Evolutionary conservation across 2,888 invertebrate species (phyloP), one percentile per base, ranked within the genome.

Genomic region (Acronicta alni): DNA sequence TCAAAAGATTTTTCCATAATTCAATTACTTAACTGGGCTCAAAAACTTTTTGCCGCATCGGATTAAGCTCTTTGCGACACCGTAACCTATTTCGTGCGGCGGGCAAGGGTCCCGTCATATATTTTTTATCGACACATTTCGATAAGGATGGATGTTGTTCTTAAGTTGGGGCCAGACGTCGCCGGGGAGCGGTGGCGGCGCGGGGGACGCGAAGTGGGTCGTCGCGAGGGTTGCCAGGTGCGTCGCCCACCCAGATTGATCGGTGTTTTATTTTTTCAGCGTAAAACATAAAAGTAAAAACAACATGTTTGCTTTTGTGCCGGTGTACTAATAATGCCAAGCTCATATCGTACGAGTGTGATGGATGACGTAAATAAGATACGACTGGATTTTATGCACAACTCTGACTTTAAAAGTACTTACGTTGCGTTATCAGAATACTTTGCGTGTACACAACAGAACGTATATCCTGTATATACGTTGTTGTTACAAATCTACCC

Each of bases 121-220:
- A 76, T 80, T 80, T 82, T 82, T 76, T 82, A 82, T 79, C 69
- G 77, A 74, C 71, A 77, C 75, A 74, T 81, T 82, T 77, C 79
- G 82, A 83, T 82, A 81, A 81, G 75, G 77, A 77, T 82, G 64
- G 76, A 79, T 78, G 82, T 77, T 79, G 76, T 79, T 75, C 72
- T 75, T 79, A 81, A 79, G 71, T 75, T 72, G 65, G 72, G 66
- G 57, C 61, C 70, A 72, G 70, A 75, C 70, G 66, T 60, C 65
- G 46, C 52, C 41, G 47, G 67, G 64, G 52, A 32, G 66, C 53
- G 56, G 69, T n/a, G 67, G 68, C 59, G 44, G 69, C 46, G 75
- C 62, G 77, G 67, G 77, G 75, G 74, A 64, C 70, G 72, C 67
- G 70, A 83, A 82, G 79, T 83, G 78, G 81, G 81, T 81, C 74